phyloP scores from a whole-genome alignment of 1,140 invertebrate species.

The Scaptomyza montana region DNA sequence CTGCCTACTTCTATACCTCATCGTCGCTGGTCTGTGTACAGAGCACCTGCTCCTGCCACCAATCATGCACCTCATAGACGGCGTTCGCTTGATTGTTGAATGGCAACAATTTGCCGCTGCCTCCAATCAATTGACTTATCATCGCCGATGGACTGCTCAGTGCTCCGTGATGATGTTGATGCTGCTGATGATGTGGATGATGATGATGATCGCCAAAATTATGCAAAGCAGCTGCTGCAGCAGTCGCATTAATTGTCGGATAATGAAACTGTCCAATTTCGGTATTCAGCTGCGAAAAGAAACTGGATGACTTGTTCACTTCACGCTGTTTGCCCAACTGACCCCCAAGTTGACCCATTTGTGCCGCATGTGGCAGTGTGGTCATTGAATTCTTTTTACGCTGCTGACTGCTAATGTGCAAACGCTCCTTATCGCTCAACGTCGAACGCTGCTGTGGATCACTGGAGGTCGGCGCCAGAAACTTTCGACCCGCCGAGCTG shows the following conservation, averaged over 20 bases:
- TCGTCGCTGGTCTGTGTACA: constrained; percentile 86
- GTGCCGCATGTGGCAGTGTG: constrained; percentile 55
- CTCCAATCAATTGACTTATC: constrained; percentile 82
- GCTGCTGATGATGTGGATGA: constrained; percentile 8
- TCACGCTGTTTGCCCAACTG: constrained; percentile 56
- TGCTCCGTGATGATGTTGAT: constrained; percentile 42
- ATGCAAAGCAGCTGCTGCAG: constrained; percentile 29
- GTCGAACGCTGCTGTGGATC: constrained; percentile 89
- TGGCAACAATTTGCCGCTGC: constrained; percentile 66
- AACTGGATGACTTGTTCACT: constrained; percentile 51
- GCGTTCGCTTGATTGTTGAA: constrained; percentile 85
- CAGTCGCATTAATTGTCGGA: constrained; percentile 60
- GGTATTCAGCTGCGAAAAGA: constrained; percentile 65
- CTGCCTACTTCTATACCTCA: constrained; percentile 68
- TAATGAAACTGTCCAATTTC: constrained; percentile 77
- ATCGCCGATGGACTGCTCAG: constrained; percentile 77
- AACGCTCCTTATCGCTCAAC: constrained; percentile 87
- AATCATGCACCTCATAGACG: constrained; percentile 86
- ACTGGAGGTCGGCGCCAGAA: constrained; percentile 93
- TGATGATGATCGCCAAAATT: constrained; percentile 43
- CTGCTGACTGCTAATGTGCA: constrained; percentile 77
- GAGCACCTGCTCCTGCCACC: constrained; percentile 88
- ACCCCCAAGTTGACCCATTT: constrained; percentile 53
- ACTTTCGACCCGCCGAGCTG: constrained; percentile 91
- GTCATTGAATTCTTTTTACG: constrained; percentile 82